phyloP scores from a whole-genome alignment of 1,140 invertebrate species.

The Copidosoma floridanum region DNA sequence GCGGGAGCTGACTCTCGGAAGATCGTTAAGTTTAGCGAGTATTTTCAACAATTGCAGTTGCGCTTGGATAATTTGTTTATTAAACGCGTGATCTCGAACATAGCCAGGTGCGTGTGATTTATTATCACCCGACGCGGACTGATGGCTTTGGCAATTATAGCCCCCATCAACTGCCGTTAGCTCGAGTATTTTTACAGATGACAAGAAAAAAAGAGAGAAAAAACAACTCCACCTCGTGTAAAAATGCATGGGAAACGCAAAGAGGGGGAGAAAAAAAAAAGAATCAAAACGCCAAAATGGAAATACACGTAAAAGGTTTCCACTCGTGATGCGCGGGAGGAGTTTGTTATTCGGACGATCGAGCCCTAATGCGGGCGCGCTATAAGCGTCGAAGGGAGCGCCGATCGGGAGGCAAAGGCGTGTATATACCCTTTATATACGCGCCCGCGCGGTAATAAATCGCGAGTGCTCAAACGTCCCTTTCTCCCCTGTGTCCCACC shows the following conservation, averaged over 20 bases:
- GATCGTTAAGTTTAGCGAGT: slow-evolving; percentile 2
- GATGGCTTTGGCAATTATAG: too few species aligned
- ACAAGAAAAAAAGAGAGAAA: too few species aligned
- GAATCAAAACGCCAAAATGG: too few species aligned
- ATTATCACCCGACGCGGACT: too few species aligned
- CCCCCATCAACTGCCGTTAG: too few species aligned
- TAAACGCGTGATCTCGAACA: too few species aligned
- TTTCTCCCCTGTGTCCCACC: not conserved
- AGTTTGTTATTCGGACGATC: slow-evolving; percentile 24
- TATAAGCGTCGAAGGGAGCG: slow-evolving; percentile 2
- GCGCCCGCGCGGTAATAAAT: slow-evolving; percentile 20
- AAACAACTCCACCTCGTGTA: too few species aligned
- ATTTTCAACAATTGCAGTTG: too few species aligned
- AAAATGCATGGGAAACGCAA: not conserved
- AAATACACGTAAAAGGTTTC: not conserved
- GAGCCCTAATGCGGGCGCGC: slow-evolving; percentile 7
- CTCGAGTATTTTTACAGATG: too few species aligned
- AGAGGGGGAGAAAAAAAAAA: not conserved
- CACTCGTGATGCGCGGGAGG: not conserved
- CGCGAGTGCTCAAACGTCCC: slow-evolving; percentile 13
- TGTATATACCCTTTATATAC: slow-evolving; percentile 11
- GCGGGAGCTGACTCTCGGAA: not conserved
- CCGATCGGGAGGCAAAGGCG: slow-evolving; percentile 12
- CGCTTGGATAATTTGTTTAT: too few species aligned
- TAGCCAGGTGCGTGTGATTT: too few species aligned